A percentile compares a stretch with the other conserved stretches of the same genome.
These are phyloP conservation scores for Danio choprae DNA, from an alignment of 2,797 vertebrate genomes.

Conservation along the genomic window DNA sequence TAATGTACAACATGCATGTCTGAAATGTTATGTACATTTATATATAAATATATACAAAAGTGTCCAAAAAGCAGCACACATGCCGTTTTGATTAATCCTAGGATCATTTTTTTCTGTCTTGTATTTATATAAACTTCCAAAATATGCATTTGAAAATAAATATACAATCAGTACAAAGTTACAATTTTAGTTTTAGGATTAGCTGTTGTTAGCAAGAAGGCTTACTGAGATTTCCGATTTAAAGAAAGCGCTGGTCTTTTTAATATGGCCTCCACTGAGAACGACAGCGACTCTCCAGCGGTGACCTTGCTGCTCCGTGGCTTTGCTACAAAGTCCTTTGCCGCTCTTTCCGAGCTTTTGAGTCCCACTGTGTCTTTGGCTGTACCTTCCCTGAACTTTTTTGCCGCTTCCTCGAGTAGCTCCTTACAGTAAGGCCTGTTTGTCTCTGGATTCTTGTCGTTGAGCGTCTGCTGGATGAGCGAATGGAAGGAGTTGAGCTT, in stretches of 20 bases:
- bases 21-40: conserved; percentile 60
- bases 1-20: conserved; percentile 74
- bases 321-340: conserved; percentile 85
- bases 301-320: conserved; percentile 84
- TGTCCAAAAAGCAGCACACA: conserved; percentile 37
- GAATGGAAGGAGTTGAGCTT: conserved; percentile 89
- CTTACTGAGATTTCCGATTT: conserved; percentile 84
- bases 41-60: conserved; percentile 67
- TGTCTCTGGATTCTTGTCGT: conserved; percentile 81
- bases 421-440: conserved; percentile 85
- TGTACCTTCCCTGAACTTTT: conserved; percentile 84
- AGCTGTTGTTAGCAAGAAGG: conserved; percentile 7
- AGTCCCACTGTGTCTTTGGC: conserved; percentile 80
- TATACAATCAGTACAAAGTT: conserved; percentile 42
- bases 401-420: conserved; percentile 86
- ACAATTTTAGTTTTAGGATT: neutral
- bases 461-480: conserved; percentile 86
- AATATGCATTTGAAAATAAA: conserved; percentile 46
- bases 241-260: conserved; percentile 85
- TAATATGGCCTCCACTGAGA: conserved; percentile 97
- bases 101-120: conserved; percentile 11
- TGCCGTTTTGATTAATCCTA: conserved; percentile 27
- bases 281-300: conserved; percentile 86
- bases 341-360: conserved; percentile 80
- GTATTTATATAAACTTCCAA: conserved; percentile 35